These are phyloP conservation scores for Helleia helle DNA, from an alignment of 2,888 invertebrate genomes.

Conservation along the genomic window DNA sequence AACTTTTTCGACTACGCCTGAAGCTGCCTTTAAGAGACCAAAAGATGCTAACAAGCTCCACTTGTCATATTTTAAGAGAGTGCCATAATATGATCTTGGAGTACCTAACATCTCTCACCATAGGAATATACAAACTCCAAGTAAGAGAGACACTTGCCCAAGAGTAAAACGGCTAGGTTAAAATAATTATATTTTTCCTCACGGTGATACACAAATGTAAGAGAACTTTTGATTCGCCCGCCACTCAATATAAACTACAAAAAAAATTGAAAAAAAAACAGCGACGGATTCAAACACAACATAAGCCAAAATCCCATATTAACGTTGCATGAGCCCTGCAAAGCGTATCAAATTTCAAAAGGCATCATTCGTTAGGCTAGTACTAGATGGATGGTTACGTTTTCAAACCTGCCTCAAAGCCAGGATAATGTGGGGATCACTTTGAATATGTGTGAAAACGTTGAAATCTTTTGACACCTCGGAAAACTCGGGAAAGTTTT, in stretches of 20 bases:
- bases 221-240: no score
- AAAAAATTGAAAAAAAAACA: neutral
- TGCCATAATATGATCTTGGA: no score
- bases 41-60: no score
- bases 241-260: neutral
- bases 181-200: no score
- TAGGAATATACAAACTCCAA: no score
- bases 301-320: constrained; percentile 4
- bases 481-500: constrained; percentile 1
- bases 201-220: no score
- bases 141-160: no score
- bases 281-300: neutral
- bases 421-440: constrained; percentile 1
- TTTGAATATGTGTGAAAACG: constrained; percentile 10
- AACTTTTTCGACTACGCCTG: no score
- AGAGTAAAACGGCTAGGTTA: no score
- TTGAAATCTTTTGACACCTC: neutral
- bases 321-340: neutral
- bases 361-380: constrained; percentile 8
- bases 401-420: neutral
- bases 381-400: neutral
- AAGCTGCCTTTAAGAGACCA: no score
- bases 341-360: constrained; percentile 4
- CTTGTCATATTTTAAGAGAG: no score
- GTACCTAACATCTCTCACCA: no score